These are phyloP conservation scores for Passer montanus DNA, from an alignment of 2,113 vertebrate genomes.

Conservation along the genomic window DNA sequence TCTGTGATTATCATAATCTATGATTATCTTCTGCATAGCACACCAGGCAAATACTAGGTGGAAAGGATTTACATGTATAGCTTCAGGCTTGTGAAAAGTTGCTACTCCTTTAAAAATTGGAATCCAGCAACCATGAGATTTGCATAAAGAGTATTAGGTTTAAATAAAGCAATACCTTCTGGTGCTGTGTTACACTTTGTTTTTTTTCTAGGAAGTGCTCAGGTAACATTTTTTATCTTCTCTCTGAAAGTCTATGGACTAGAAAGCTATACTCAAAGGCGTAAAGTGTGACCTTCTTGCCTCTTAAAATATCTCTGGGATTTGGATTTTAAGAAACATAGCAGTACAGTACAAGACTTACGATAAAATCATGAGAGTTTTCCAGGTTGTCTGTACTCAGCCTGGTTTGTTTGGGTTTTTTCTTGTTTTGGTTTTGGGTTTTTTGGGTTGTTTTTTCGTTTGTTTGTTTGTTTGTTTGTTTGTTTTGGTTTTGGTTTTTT, in stretches of 20 bases:
- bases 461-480: not conserved
- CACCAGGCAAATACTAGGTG: not conserved
- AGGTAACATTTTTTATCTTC: conserved; percentile 10
- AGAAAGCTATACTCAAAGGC: not conserved
- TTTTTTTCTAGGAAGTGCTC: not conserved
- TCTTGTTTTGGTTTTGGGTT: not conserved
- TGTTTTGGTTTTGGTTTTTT: not conserved
- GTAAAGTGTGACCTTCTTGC: not conserved
- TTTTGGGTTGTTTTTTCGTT: too few species aligned
- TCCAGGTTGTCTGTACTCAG: not conserved
- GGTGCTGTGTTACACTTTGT: not conserved
- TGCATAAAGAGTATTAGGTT: not conserved
- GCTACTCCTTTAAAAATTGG: not conserved
- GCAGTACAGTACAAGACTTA: not conserved
- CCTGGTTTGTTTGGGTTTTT: not conserved
- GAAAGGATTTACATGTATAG: not conserved
- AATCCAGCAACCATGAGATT: not conserved
- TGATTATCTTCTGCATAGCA: not conserved
- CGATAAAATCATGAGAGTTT: not conserved
- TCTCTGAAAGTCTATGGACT: not conserved
- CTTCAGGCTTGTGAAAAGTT: not conserved
- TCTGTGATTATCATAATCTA: not conserved
- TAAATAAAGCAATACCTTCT: not conserved
- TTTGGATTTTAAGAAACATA: conserved; percentile 12
- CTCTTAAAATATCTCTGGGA: not conserved